Evolutionary conservation across 1,140 invertebrate genomes (phyloP).

Genomic region (Pentalonia nigronervosa): DNA sequence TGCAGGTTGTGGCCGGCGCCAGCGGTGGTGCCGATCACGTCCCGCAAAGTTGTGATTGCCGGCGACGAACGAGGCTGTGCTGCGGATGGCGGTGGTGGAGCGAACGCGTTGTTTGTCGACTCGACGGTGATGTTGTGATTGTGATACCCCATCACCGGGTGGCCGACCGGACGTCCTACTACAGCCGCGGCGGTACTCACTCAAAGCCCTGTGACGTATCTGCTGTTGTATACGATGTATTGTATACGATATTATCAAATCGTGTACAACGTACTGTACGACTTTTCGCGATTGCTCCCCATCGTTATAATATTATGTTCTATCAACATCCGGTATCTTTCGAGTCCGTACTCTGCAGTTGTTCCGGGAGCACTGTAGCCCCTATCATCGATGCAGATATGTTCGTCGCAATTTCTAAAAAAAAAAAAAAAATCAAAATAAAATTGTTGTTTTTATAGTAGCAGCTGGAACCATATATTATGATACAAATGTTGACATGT

Average conservation of each 20-base stretch:
- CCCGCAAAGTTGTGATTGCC: not conserved
- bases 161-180: not conserved
- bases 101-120: slow-evolving; percentile 13
- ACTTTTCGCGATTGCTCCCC: not conserved
- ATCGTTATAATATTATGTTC: not conserved
- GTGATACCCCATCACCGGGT: slow-evolving; percentile 32
- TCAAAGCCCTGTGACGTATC: not conserved
- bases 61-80: not conserved
- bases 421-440: no score
- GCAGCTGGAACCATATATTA: not conserved
- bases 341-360: not conserved
- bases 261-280: not conserved
- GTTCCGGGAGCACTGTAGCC: not conserved
- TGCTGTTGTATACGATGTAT: not conserved
- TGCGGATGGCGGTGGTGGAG: not conserved
- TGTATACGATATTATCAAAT: not conserved
- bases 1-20: no score
- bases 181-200: not conserved
- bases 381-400: not conserved
- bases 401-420: not conserved
- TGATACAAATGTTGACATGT: no score
- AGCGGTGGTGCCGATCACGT: not conserved
- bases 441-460: not conserved
- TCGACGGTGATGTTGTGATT: not conserved
- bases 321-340: no score